These are phyloP conservation scores for Mormyrops attenuatus DNA, from an alignment of 2,797 vertebrate species.

Conservation along the genomic window DNA sequence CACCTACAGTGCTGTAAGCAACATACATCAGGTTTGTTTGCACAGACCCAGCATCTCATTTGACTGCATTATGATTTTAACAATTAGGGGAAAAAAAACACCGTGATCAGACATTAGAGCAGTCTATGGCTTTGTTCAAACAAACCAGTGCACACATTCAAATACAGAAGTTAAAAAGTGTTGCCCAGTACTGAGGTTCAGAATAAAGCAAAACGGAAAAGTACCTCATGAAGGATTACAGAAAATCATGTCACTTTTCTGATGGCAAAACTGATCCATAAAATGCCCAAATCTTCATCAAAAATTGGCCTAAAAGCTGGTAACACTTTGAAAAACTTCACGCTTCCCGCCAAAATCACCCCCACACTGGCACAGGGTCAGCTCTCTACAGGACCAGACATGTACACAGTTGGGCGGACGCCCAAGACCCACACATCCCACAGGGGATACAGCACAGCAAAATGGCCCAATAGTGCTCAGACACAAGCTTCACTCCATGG, in stretches of 20 bases:
- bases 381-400: slow-evolving; percentile 68
- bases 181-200: neutral
- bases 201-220: neutral
- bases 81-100: neutral
- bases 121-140: slow-evolving; percentile 2
- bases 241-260: neutral
- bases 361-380: neutral
- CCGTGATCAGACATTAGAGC: neutral
- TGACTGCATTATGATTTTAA: neutral
- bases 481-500: neutral
- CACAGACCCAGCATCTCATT: neutral
- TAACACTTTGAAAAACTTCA: slow-evolving; percentile 30
- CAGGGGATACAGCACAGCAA: slow-evolving; percentile 10
- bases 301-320: neutral
- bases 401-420: slow-evolving; percentile 16
- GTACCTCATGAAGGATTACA: neutral
- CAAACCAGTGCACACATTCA: neutral
- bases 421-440: neutral
- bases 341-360: neutral
- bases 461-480: neutral
- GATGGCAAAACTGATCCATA: neutral
- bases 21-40: neutral
- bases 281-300: neutral
- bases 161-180: neutral
- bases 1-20: neutral